Percentiles rank a stretch among this genome's conserved stretches.
Conservation (phyloP, 2,797 vertebrate genomes). For the Atherinosoma microstoma region DNA sequence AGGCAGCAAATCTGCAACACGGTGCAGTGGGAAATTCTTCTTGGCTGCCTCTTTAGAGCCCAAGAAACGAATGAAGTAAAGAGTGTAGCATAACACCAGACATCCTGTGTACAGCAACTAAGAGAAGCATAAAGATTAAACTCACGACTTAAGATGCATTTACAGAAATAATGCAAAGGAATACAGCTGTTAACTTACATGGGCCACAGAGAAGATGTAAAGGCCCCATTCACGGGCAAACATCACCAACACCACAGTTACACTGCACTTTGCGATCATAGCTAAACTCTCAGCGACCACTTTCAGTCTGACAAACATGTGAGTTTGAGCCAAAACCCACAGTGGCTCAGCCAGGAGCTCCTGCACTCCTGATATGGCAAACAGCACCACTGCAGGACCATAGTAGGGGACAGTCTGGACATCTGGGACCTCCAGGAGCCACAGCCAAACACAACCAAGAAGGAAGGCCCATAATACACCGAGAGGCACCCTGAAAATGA, state of each 20-base stretch:
- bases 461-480: constrained; percentile 89
- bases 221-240: constrained; percentile 90
- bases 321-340: constrained; percentile 94
- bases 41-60: constrained; percentile 86
- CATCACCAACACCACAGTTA: constrained; percentile 89
- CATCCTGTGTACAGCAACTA: constrained; percentile 90
- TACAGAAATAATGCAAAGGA: constrained; percentile 2
- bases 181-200: constrained; percentile 80
- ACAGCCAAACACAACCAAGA: constrained; percentile 91
- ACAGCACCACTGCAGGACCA: constrained; percentile 88
- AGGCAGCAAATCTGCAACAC: constrained; percentile 87
- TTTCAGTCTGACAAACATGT: constrained; percentile 94
- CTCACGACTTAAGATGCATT: constrained; percentile 2
- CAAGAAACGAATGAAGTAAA: constrained; percentile 89
- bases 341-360: constrained; percentile 94
- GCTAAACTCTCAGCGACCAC: constrained; percentile 94
- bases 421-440: constrained; percentile 90
- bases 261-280: constrained; percentile 88
- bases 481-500: constrained; percentile 87
- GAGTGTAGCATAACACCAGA: constrained; percentile 88
- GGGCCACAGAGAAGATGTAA: constrained; percentile 92
- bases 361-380: constrained; percentile 90
- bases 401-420: constrained; percentile 88
- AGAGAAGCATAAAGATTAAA: constrained; percentile 27
- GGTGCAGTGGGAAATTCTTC: constrained; percentile 87